Conservation (phyloP, 2,888 invertebrate species). For the Lithophane ornitopus region DNA sequence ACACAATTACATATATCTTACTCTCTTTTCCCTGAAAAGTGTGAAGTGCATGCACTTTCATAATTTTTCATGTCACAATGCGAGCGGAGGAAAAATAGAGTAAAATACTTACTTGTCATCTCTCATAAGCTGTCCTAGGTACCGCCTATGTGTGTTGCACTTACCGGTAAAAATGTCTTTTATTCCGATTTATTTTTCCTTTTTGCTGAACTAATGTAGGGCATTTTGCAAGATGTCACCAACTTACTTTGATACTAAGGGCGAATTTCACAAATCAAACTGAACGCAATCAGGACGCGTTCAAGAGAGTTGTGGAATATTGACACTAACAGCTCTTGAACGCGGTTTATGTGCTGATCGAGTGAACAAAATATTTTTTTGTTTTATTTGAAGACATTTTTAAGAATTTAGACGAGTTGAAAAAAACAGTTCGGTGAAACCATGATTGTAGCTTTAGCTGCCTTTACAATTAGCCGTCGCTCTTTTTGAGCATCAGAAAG, state of each 20-base stretch:
- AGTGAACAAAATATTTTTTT: not conserved
- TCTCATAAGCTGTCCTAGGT: conserved; percentile 7
- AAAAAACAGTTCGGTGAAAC: too few relatives aligned
- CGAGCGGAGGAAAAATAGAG: conserved; percentile 21
- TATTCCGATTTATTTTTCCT: conserved; percentile 5
- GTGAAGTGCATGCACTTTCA: conserved; percentile 33
- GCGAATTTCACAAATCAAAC: too few relatives aligned
- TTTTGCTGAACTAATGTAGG: not conserved
- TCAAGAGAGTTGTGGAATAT: too few relatives aligned
- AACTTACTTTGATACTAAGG: not conserved
- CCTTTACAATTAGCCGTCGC: not conserved
- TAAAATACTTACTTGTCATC: conserved; percentile 28
- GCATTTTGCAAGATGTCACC: not conserved
- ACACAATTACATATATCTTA: conserved; percentile 32
- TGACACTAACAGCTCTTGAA: too few relatives aligned
- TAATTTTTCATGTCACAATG: conserved; percentile 44
- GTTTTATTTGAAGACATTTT: not conserved
- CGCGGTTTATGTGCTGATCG: too few relatives aligned
- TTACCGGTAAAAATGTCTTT: conserved; percentile 9
- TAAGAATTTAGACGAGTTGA: not conserved
- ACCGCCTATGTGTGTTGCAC: not conserved
- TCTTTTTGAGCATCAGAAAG: not conserved
- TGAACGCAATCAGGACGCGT: too few relatives aligned
- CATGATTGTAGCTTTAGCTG: not conserved
- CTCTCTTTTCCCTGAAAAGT: conserved; percentile 7